These are phyloP conservation scores for Plusia festucae DNA, from an alignment of 2,888 invertebrate species.

Conservation along the genomic window DNA sequence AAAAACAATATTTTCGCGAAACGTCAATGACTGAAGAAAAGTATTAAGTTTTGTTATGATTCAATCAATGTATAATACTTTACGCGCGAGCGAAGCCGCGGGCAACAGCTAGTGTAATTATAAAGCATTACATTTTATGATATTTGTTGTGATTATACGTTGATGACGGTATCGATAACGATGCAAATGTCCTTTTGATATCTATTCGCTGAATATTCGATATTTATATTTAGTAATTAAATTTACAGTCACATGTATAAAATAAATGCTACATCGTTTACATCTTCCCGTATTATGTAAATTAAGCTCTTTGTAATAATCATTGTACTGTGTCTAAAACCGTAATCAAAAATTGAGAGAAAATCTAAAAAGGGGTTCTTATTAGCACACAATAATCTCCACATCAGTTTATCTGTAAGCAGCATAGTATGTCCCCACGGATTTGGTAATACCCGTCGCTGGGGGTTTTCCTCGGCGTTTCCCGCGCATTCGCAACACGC, in stretches of 20 bases:
- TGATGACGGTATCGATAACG: neutral
- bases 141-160: conserved; percentile 16
- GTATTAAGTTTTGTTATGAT: too few species aligned
- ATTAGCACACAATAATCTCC: neutral
- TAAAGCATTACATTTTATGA: conserved; percentile 14
- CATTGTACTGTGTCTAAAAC: too few species aligned
- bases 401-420: neutral
- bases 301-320: too few species aligned
- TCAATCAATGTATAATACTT: too few species aligned
- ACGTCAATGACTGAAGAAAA: too few species aligned
- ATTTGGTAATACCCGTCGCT: conserved; percentile 36
- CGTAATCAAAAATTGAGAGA: neutral
- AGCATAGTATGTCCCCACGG: conserved; percentile 27
- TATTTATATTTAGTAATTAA: neutral
- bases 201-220: neutral
- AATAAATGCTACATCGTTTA: too few species aligned
- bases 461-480: conserved; percentile 37
- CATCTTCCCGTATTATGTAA: too few species aligned
- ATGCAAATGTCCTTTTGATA: neutral
- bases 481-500: conserved; percentile 31
- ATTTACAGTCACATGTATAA: neutral
- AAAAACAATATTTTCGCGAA: too few species aligned
- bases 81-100: too few species aligned
- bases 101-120: too few species aligned
- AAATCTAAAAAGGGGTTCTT: neutral